phyloP scores from a whole-genome alignment of 2,888 invertebrate genomes.

The Trimorus sp. region DNA sequence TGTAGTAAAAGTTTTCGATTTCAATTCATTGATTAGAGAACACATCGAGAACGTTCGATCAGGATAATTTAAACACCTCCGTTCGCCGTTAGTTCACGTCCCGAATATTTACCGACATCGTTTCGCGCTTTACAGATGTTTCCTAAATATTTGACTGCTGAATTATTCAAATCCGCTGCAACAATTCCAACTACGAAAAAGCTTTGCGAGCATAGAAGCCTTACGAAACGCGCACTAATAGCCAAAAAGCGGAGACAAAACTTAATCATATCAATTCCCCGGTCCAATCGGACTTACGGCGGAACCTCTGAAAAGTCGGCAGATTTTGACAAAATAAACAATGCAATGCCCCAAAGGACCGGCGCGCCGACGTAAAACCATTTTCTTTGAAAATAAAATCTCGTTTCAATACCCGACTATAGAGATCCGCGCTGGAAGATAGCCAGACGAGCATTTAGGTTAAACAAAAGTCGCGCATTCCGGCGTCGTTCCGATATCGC shows the following conservation, averaged over 20 bases:
- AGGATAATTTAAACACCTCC: not conserved
- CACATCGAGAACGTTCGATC: not conserved
- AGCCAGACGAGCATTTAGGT: conserved; percentile 72
- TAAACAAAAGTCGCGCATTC: conserved; percentile 68
- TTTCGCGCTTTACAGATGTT: too few species aligned
- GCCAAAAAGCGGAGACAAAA: conserved; percentile 4
- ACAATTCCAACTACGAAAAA: too few species aligned
- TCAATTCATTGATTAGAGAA: conserved; percentile 31
- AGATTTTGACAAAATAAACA: conserved; percentile 59
- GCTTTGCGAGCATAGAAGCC: too few species aligned
- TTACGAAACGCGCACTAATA: too few species aligned
- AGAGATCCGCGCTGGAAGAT: conserved; percentile 71
- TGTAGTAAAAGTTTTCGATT: conserved; percentile 28
- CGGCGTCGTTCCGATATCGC: conserved; percentile 44
- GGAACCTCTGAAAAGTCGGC: conserved; percentile 43
- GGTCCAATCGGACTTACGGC: conserved; percentile 22
- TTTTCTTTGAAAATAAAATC: conserved; percentile 64
- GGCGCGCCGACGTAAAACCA: conserved; percentile 34
- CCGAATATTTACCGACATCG: too few species aligned
- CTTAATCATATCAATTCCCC: conserved; percentile 24
- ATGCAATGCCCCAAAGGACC: conserved; percentile 51
- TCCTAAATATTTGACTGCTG: too few species aligned
- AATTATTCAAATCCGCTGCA: too few species aligned
- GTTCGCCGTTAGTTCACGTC: too few species aligned
- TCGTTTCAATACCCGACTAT: conserved; percentile 62